phyloP scores from a whole-genome alignment of 2,888 invertebrate species.

The Mythimna loreyi region DNA sequence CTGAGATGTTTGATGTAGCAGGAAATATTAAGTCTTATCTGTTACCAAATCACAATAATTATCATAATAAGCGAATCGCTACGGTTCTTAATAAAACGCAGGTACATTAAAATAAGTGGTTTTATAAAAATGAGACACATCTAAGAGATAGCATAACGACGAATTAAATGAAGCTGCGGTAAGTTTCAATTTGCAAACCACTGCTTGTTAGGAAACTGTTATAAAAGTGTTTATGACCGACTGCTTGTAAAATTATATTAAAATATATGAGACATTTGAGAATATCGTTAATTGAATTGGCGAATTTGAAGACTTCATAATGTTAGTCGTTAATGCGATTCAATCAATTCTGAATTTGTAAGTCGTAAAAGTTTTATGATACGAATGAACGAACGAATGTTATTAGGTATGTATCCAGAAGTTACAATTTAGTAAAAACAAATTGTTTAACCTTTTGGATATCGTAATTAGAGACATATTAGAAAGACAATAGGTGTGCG shows the following conservation, averaged over 20 bases:
- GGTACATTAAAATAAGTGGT: neutral
- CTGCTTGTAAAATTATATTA: constrained; percentile 72
- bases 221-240: constrained; percentile 76
- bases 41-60: constrained; percentile 55
- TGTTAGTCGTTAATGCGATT: constrained; percentile 56
- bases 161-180: constrained; percentile 83
- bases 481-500: too few species aligned
- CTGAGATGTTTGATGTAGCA: constrained; percentile 51
- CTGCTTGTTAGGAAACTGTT: constrained; percentile 79
- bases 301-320: constrained; percentile 57
- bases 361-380: constrained; percentile 39
- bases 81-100: constrained; percentile 2
- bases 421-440: constrained; percentile 49
- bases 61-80: constrained; percentile 14
- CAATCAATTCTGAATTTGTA: constrained; percentile 58
- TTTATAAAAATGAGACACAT: constrained; percentile 20
- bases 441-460: too few species aligned
- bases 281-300: constrained; percentile 65
- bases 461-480: too few species aligned
- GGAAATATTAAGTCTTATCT: constrained; percentile 68
- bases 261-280: constrained; percentile 63
- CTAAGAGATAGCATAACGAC: constrained; percentile 79
- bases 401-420: neutral
- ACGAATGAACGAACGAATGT: constrained; percentile 2
- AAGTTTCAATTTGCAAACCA: constrained; percentile 83